phyloP scores from a whole-genome alignment of 2,797 vertebrate species.

The Microcaecilia unicolor region DNA sequence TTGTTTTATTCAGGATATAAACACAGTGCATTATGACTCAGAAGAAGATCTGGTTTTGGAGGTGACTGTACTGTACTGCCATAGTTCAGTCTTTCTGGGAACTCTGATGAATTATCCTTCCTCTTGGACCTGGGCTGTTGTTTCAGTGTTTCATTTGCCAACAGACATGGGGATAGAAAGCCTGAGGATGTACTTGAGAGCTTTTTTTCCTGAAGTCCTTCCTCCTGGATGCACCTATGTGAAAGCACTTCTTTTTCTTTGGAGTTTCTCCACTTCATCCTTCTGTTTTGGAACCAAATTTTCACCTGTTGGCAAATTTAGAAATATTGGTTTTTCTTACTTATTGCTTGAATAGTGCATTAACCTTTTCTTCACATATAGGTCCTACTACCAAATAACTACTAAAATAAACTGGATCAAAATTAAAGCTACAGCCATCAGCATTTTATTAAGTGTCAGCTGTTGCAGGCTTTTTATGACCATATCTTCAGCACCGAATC shows the following conservation, averaged over 20 bases:
- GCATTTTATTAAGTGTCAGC: too few species aligned
- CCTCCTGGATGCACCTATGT: constrained; percentile 67
- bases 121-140: constrained; percentile 28
- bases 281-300: constrained; percentile 97
- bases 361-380: not conserved
- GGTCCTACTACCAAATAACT: not conserved
- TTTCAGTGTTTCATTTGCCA: constrained; percentile 44
- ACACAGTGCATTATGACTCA: constrained; percentile 24
- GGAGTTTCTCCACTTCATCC: constrained; percentile 97
- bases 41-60: constrained; percentile 19
- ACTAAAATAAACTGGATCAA: too few species aligned
- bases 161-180: constrained; percentile 33
- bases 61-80: constrained; percentile 3
- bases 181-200: constrained; percentile 35
- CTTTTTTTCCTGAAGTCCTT: constrained; percentile 49
- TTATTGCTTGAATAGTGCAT: not conserved
- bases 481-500: too few species aligned
- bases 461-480: too few species aligned
- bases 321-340: not conserved
- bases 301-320: constrained; percentile 72
- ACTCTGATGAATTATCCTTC: constrained; percentile 42
- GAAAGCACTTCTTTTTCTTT: constrained; percentile 87
- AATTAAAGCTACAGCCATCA: too few species aligned
- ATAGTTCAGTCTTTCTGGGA: constrained; percentile 32
- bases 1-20: constrained; percentile 36